Base-by-base conservation (phyloP, 2,888 invertebrate genomes). In the Gymnosoma rotundatum region DNA sequence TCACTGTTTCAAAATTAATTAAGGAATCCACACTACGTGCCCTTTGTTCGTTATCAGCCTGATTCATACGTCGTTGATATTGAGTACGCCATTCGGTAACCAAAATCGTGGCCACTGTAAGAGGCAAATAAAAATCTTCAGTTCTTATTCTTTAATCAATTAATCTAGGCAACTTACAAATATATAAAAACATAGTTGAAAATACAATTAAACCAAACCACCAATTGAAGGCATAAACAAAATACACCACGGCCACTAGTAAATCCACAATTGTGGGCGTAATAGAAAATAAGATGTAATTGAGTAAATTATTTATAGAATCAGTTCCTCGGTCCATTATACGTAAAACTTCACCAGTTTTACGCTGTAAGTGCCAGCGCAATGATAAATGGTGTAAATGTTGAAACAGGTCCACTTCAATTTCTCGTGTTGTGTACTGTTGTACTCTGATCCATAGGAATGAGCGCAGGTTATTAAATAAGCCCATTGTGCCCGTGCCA, bases 41-140 rank as follows among this genome's bases (percentile, higher is more conserved):
- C 88, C 97, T 96, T 82, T 96, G 96, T 50, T 96, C 97, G 92
- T 99, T 99, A 90, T 99, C 99, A 0, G 98, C 96, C 38, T 95
- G 93, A 92, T 99, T 99, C 98, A 98, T 98, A 7, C 96, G 94
- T 45, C 99, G 94, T 87, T 98, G 96, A 93, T 95, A 99, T 92
- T 99, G 97, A 0, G 99, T 99, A 16, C 99, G 94, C 99, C 99
- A 99, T 93, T 99, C 99, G 0, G 99, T 99, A n/a, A 99, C 94
- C 18, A 93, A 92, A 89, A 99, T 95, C 0, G 99, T 99, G 14
- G 95, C 94, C 89, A 93, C 98, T 98, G 92, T 18, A 42, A 48
- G 14, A 48, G 1, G 8, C 3, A n/a, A 32, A 32, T 32, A 56
- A 16, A 38, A 60, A 42, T 12, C 2, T 12, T 42, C 10, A 12